Evolutionary conservation across 2,888 invertebrate genomes (phyloP), one percentile per base, ranked within the genome.

Genomic region (Pandemis heparana): DNA sequence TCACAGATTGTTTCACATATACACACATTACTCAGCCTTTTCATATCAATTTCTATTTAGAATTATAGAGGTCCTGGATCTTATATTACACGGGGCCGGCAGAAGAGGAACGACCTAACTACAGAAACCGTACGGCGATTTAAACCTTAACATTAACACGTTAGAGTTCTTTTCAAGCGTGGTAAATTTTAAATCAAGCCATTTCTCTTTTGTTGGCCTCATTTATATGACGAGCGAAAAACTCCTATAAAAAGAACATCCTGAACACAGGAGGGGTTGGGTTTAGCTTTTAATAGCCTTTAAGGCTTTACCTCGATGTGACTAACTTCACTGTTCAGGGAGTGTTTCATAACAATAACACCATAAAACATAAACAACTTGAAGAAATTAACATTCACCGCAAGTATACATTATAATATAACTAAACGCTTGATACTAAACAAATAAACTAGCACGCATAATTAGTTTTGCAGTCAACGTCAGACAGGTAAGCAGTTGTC

Each of bases 21-120:
- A 53, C 18, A 46, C 63, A 43, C 23, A 56, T 53, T 32, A 18
- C 32, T 72, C 72, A 72, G 72, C 61, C 72, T 72, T 72, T 72
- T 67, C 43, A 67, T 72, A 67, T 12, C 66, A 43, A 66, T 53
- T 12, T 62, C 61, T 39, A 41, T 61, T 61, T 61, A 10, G 61
- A 18, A 41, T 41, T 12, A 61, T 41, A 6, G 5, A 48, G 18
- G 53, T 16, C 18, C 53, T 53, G 53, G 9, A 9, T 18, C 2
- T 5, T 16, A 53, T 53, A 18, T 18, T 4, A 32, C 23, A 18
- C 1, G 14, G 18, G 53, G 53, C 18, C 8, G 9, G 18, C 18
- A 53, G 8, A 53, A 18, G 16, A 53, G 9, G 14, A 1, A n/a
- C n/a, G 6, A 16, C 9, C 48, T n/a, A 16, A 51, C 18, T 9